Percentiles rank a stretch among this genome's conserved stretches.
Conservation (phyloP, 2,113 vertebrate species). For the Jaculus jaculus region DNA sequence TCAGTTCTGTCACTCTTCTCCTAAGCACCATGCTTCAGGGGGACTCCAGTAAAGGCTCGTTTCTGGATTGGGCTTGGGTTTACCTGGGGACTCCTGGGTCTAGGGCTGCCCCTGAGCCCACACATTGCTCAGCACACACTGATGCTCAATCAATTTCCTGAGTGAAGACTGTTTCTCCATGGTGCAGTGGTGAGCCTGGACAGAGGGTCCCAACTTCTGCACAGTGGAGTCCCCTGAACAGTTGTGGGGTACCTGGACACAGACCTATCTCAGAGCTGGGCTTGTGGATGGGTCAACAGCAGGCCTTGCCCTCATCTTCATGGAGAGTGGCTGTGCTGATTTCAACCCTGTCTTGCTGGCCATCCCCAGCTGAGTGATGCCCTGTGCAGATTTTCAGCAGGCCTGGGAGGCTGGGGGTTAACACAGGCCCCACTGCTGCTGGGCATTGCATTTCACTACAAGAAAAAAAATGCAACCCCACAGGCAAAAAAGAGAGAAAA, state of each 20-base stretch:
- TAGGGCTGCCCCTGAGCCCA: neutral
- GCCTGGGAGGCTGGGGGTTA: constrained; percentile 44
- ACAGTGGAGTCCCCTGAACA: fast-evolving
- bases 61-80: neutral
- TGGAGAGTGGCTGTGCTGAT: too few relatives aligned
- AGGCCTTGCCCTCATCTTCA: too few relatives aligned
- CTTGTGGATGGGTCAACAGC: neutral
- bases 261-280: fast-evolving
- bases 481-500: constrained; percentile 17
- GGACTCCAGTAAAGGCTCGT: neutral
- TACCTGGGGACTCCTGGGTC: neutral
- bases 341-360: neutral
- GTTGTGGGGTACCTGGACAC: neutral
- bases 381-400: neutral
- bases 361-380: fast-evolving
- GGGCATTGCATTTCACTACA: constrained; percentile 48
- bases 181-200: too few relatives aligned
- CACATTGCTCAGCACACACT: too few relatives aligned
- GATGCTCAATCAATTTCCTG: fast-evolving
- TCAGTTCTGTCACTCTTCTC: neutral
- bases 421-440: neutral
- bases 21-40: neutral
- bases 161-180: neutral
- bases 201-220: fast-evolving
- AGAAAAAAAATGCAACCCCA: neutral